phyloP scores from a whole-genome alignment of 2,797 vertebrate species.

The Orientallactaga sibirica region DNA sequence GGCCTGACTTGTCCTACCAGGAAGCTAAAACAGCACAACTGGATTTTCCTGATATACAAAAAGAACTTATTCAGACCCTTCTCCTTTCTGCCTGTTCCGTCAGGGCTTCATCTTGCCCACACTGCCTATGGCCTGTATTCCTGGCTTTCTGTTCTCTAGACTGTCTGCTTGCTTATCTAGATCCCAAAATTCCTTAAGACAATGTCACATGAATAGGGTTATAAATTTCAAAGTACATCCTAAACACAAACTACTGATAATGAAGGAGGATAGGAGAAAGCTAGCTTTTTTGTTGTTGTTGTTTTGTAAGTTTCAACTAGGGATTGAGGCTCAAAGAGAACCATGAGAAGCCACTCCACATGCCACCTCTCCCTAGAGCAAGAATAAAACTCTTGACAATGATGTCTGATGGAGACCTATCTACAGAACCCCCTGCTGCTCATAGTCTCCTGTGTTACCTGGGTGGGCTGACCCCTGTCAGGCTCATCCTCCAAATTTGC shows the following conservation, averaged over 20 bases:
- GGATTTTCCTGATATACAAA: background rate
- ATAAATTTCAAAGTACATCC: background rate
- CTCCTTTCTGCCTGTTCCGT: background rate
- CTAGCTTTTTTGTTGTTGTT: too few relatives aligned
- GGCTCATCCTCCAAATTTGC: too few relatives aligned
- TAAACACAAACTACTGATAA: background rate
- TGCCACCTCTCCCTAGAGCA: too few relatives aligned
- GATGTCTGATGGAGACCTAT: too few relatives aligned
- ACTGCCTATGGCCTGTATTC: background rate
- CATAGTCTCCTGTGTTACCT: too few relatives aligned
- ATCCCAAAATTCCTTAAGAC: background rate
- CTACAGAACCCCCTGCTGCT: too few relatives aligned
- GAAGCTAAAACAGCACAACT: background rate
- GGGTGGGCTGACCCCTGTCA: too few relatives aligned
- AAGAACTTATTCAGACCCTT: background rate
- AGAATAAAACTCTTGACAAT: too few relatives aligned
- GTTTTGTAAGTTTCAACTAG: too few relatives aligned
- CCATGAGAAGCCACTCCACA: too few relatives aligned
- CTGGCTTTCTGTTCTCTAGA: background rate
- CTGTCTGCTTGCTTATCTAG: background rate
- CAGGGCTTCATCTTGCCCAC: background rate
- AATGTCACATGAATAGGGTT: background rate
- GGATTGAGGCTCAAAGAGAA: too few relatives aligned
- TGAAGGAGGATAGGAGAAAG: too few relatives aligned
- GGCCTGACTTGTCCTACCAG: background rate